Conservation (phyloP, 2,113 vertebrate species). For the Willisornis vidua region DNA sequence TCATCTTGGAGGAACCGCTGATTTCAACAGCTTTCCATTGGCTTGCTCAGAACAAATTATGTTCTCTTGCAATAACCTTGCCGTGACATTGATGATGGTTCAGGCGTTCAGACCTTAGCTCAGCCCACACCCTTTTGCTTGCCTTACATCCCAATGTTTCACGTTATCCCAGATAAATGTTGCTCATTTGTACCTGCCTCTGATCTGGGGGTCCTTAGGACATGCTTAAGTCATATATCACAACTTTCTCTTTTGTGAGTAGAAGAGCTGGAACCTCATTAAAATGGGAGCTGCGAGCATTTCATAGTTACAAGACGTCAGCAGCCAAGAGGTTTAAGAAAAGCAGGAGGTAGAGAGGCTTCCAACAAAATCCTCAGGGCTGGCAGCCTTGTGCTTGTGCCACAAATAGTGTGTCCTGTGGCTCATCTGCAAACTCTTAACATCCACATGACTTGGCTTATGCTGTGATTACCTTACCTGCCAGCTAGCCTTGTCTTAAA, state of each 20-base stretch:
- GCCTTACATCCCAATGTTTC: not conserved
- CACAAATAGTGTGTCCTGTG: not conserved
- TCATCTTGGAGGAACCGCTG: not conserved
- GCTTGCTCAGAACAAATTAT: not conserved
- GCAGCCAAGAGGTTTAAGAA: not conserved
- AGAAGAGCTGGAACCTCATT: not conserved
- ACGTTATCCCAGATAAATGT: not conserved
- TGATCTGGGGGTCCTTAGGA: not conserved
- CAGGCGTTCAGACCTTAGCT: not conserved
- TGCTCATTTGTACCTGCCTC: not conserved
- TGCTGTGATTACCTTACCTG: not conserved
- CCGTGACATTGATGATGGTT: not conserved
- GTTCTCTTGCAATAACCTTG: not conserved
- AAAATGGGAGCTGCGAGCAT: not conserved
- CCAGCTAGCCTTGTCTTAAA: not conserved
- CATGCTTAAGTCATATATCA: rapidly evolving
- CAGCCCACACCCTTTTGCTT: not conserved
- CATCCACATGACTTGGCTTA: constrained; percentile 33
- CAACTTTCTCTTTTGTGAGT: not conserved
- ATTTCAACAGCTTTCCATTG: not conserved
- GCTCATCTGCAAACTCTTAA: constrained; percentile 36
- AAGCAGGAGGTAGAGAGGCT: not conserved
- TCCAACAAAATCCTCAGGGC: not conserved
- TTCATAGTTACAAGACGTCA: not conserved
- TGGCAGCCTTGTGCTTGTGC: not conserved